Percentiles rank a stretch among this genome's conserved stretches.
phyloP scores from a whole-genome alignment of 2,113 vertebrate species.

The Psilopsiagon aurifrons region DNA sequence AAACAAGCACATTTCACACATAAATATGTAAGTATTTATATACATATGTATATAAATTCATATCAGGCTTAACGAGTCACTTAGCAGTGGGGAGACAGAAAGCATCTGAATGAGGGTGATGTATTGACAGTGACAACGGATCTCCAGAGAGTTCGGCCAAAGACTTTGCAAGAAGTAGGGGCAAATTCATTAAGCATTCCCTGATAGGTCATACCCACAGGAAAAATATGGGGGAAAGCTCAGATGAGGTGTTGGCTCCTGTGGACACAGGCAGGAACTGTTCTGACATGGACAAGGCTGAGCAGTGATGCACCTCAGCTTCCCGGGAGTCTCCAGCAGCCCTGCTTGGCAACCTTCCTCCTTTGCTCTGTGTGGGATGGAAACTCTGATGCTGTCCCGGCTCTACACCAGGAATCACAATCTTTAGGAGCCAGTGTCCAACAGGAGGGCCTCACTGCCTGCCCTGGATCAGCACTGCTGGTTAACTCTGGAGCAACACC shows the following conservation, averaged over 20 bases:
- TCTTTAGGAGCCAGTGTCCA: background rate
- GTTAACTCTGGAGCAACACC: background rate
- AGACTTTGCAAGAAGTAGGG: background rate
- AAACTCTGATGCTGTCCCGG: background rate
- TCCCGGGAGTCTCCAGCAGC: background rate
- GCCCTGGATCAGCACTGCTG: background rate
- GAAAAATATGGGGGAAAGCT: background rate
- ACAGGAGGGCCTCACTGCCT: background rate
- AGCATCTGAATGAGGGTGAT: background rate
- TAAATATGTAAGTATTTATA: background rate
- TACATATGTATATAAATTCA: background rate
- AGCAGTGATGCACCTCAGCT: background rate
- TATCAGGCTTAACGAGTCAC: background rate
- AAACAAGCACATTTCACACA: background rate
- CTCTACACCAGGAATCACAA: background rate
- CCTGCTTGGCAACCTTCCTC: background rate
- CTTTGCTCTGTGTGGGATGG: accelerated
- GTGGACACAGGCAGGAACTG: background rate
- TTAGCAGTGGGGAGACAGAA: background rate
- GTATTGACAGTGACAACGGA: accelerated
- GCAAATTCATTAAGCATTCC: background rate
- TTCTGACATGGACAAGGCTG: background rate
- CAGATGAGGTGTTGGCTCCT: background rate
- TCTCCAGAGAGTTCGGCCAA: background rate
- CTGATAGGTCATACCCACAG: background rate